Evolutionary conservation across 2,888 invertebrate species (phyloP), one percentile per base, ranked within the genome.

Genomic region (Phasia obesa): DNA sequence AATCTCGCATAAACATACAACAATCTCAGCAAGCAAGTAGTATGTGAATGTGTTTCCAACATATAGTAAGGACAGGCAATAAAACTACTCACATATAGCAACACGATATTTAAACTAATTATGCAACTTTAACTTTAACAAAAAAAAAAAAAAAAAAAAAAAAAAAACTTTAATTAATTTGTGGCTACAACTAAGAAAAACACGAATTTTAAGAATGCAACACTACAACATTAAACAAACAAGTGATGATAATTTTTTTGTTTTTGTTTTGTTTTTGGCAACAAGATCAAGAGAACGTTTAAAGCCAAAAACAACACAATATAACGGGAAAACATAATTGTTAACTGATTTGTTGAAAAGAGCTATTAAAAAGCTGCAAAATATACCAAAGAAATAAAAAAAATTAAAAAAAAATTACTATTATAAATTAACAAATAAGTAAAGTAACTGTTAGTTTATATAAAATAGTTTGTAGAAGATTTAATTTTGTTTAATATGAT

Each of bases 41-140:
- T 62, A 31, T 51, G 15, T 53, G 4, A 23, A 13, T 62, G 21
- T 27, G 47, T 23, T 25, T 23, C 15, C 25, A 49, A 67, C 25
- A 57, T 38, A 27, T 49, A 13, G 13, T 13, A 60, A 64, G 21
- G 69, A 31, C 25, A 38, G 51, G 49, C 67, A 60, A 44, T 44
- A 60, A 53, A 53, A 44, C 31, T 25, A 25, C 23, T 44, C 59
- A 49, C 60, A 69, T 70, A 53, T 35, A 47, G 35, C 60, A 75
- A 76, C 79, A 83, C 75, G 83, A 79, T 75, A 71, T 76, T 79
- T 70, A 31, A 71, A 64, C 75, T 81, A 84, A 84, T 84, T 84
- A 79, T 84, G 79, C 81, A 84, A 82, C 78, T 78, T 76, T 78
- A 79, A 62, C 11, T 55, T 13, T 38, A 38, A 19, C 6, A 19